Conservation (phyloP, 2,113 vertebrate species). For the Serinus canaria region DNA sequence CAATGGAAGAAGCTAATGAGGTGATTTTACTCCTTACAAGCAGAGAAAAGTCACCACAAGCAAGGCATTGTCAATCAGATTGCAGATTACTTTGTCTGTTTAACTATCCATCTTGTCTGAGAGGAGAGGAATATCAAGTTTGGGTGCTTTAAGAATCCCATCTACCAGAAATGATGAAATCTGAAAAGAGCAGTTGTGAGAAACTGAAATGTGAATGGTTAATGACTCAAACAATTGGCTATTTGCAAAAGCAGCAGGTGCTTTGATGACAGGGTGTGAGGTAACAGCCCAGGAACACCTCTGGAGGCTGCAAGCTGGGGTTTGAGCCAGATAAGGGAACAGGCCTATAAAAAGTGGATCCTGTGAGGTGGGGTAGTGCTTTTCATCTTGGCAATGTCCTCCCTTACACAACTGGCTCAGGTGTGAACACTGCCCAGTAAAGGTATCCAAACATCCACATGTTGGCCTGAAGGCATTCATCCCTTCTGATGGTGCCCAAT, state of each 20-base stretch:
- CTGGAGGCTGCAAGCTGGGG: not conserved
- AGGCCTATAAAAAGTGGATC: not conserved
- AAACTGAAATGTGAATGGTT: not conserved
- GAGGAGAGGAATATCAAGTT: not conserved
- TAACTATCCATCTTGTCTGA: not conserved
- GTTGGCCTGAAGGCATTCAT: not conserved
- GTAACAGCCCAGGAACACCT: not conserved
- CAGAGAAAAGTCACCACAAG: not conserved
- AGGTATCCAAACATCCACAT: accelerated
- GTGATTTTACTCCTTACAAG: not conserved
- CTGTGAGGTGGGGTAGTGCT: no score
- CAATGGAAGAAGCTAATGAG: not conserved
- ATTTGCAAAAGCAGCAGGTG: not conserved
- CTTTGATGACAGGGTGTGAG: not conserved
- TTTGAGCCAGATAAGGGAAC: not conserved
- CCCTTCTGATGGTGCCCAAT: not conserved
- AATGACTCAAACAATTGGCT: not conserved
- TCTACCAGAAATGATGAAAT: not conserved
- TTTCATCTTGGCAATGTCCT: not conserved
- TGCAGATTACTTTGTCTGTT: not conserved
- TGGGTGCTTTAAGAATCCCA: not conserved
- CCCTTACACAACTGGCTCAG: no score
- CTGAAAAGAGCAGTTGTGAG: not conserved
- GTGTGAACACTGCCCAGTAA: no score
- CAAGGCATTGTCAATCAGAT: not conserved